phyloP scores from a whole-genome alignment of 1,140 invertebrate genomes.

The Danaus melanippus region DNA sequence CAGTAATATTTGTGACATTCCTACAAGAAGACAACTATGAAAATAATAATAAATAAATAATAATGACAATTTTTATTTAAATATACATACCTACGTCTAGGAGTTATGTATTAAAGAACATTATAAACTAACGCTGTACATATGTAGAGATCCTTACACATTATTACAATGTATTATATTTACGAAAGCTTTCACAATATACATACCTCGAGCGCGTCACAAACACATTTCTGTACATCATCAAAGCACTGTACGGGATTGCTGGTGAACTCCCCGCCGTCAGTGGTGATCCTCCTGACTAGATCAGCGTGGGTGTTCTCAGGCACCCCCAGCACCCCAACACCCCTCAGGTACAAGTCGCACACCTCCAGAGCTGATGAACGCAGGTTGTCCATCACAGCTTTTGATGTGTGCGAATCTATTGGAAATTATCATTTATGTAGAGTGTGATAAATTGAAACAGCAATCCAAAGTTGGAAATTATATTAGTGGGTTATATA shows the following conservation, averaged over 20 bases:
- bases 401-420: conserved; percentile 55
- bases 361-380: conserved; percentile 56
- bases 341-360: conserved; percentile 43
- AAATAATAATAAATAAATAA: too few species aligned
- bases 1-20: too few species aligned
- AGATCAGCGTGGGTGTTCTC: conserved; percentile 46
- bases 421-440: conserved; percentile 3
- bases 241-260: conserved; percentile 86
- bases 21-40: too few species aligned
- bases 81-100: too few species aligned
- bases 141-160: too few species aligned
- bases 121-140: too few species aligned
- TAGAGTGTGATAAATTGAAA: too few species aligned
- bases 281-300: conserved; percentile 56
- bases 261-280: conserved; percentile 52
- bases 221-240: conserved; percentile 82
- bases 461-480: too few species aligned
- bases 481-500: too few species aligned
- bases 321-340: conserved; percentile 37
- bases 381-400: conserved; percentile 50
- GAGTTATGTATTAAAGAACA: too few species aligned
- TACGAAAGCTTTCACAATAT: not conserved
- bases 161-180: too few species aligned
- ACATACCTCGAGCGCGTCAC: conserved; percentile 77
- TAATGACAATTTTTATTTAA: too few species aligned